Evolutionary conservation across 2,113 vertebrate genomes (phyloP).

Genomic region (Notothenia coriiceps): DNA sequence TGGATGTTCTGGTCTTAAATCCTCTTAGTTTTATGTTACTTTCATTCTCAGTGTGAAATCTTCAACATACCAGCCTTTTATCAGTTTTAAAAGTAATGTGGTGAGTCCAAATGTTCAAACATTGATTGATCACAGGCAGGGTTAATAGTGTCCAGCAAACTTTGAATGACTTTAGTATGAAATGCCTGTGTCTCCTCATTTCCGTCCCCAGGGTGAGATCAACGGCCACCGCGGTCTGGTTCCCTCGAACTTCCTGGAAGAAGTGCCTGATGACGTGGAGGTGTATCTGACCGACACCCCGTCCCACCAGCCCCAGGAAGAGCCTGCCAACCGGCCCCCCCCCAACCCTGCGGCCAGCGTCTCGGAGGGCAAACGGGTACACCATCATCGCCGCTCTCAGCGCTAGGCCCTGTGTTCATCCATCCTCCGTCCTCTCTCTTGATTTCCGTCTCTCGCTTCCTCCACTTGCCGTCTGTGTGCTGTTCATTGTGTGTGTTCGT

Average conservation of each 20-base stretch:
- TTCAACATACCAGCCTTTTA: neutral
- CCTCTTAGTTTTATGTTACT: neutral
- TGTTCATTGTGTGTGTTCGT: conserved; percentile 83
- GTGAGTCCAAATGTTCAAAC: neutral
- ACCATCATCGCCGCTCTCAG: conserved; percentile 86
- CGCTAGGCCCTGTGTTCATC: conserved; percentile 86
- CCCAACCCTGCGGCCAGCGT: conserved; percentile 60
- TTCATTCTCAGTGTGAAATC: neutral
- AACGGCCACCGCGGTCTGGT: conserved; percentile 94
- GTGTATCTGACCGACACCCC: conserved; percentile 95
- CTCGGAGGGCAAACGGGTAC: conserved; percentile 86
- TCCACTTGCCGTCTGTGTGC: conserved; percentile 84
- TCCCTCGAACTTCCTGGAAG: conserved; percentile 97
- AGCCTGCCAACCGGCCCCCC: conserved; percentile 70
- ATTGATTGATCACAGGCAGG: neutral
- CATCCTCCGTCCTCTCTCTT: conserved; percentile 83
- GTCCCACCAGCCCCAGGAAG: conserved; percentile 85
- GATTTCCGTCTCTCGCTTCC: conserved; percentile 82
- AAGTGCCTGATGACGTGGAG: conserved; percentile 89
- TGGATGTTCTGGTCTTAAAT: too few species aligned
- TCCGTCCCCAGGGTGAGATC: conserved; percentile 88
- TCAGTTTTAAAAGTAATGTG: neutral
- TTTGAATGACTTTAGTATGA: neutral
- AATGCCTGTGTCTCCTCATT: neutral
- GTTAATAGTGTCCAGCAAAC: neutral